phyloP scores from a whole-genome alignment of 2,888 invertebrate species.

The Erebia aethiops region DNA sequence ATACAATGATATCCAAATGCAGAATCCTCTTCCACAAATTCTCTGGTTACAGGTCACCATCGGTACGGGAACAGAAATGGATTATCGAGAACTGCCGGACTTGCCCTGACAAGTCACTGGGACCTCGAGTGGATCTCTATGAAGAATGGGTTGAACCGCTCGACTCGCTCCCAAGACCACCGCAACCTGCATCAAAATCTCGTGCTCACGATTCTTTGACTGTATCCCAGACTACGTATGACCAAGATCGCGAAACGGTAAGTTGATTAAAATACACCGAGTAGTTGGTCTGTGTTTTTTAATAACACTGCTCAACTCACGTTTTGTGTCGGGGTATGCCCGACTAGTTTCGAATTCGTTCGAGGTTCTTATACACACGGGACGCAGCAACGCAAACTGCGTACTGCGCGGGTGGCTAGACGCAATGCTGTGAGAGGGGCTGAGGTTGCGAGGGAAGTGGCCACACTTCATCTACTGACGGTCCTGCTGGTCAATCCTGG shows the following conservation, averaged over 20 bases:
- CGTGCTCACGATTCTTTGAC: slow-evolving; percentile 17
- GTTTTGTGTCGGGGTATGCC: background rate
- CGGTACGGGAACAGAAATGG: slow-evolving; percentile 83
- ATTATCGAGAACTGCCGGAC: slow-evolving; percentile 85
- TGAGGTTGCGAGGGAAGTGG: no score
- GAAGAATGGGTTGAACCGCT: slow-evolving; percentile 72
- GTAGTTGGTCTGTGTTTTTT: no score
- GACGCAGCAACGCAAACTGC: no score
- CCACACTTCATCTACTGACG: no score
- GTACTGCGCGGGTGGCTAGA: no score
- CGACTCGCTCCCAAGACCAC: slow-evolving; percentile 37
- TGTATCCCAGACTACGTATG: slow-evolving; percentile 15
- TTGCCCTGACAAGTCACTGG: slow-evolving; percentile 79
- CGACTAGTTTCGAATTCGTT: background rate
- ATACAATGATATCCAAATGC: no score
- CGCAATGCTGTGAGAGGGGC: no score
- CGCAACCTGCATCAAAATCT: slow-evolving; percentile 28
- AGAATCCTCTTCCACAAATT: no score
- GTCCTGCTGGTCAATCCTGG: no score
- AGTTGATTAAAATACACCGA: slow-evolving; percentile 1
- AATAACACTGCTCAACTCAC: background rate
- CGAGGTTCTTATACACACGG: no score
- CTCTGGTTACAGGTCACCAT: slow-evolving; percentile 68
- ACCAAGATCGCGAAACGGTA: slow-evolving; percentile 28
- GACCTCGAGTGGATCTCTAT: slow-evolving; percentile 78